phyloP scores from a whole-genome alignment of 2,113 vertebrate genomes.

The Psilopsiagon aurifrons region DNA sequence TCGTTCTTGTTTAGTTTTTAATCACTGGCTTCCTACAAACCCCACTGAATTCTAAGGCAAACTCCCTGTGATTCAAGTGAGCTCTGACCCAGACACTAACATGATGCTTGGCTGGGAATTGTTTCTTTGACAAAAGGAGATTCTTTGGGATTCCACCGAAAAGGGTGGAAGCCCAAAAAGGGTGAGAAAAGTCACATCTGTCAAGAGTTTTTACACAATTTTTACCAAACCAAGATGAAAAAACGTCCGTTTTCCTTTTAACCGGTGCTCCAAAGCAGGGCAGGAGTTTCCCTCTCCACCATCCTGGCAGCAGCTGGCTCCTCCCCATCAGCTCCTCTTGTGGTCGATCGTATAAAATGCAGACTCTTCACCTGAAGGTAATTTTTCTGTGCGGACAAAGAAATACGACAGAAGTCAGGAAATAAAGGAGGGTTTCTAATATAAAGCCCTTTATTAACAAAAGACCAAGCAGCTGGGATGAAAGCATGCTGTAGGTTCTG shows the following conservation, averaged over 20 bases:
- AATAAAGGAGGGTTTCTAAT: background rate
- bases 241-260: background rate
- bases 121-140: background rate
- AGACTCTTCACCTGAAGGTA: background rate
- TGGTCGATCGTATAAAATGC: background rate
- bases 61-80: background rate
- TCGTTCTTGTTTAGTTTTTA: background rate
- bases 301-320: background rate
- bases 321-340: background rate
- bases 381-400: background rate
- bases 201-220: background rate
- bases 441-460: background rate
- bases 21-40: background rate
- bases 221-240: background rate
- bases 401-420: background rate
- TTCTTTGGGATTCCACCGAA: background rate
- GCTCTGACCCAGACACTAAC: background rate
- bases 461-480: background rate
- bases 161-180: too few relatives aligned
- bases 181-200: too few relatives aligned
- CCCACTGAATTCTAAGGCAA: background rate
- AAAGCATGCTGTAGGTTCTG: accelerated
- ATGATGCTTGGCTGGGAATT: background rate
- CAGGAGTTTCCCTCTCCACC: background rate
- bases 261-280: background rate